Conservation (phyloP, 2,797 vertebrate genomes). For the Otolemur crassicaudatus region DNA sequence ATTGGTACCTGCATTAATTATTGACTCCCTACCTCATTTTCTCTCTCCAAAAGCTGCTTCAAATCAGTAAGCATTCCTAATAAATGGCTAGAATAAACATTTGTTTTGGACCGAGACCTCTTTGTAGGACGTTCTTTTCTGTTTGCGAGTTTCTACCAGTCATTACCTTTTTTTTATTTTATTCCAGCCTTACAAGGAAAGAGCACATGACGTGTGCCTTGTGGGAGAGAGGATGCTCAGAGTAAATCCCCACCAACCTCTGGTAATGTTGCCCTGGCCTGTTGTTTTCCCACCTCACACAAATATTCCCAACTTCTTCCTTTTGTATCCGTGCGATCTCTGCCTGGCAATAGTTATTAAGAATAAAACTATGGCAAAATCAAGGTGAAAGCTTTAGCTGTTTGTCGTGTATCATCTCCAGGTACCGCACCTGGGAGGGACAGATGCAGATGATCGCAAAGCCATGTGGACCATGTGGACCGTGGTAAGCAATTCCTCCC, state of each 20-base stretch:
- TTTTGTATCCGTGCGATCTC: not conserved
- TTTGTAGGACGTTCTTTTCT: conserved; percentile 34
- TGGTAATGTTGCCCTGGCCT: too few relatives aligned
- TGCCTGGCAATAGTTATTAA: not conserved
- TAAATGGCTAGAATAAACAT: conserved; percentile 51
- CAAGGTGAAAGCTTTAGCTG: not conserved
- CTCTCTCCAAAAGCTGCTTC: not conserved
- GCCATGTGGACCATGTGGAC: too few relatives aligned
- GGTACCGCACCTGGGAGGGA: not conserved
- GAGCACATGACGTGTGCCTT: not conserved
- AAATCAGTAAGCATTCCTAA: not conserved
- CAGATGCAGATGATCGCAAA: not conserved
- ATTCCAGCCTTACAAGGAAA: not conserved
- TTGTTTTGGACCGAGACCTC: conserved; percentile 55
- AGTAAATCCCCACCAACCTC: not conserved
- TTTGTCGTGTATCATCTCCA: not conserved
- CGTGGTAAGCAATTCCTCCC: not conserved
- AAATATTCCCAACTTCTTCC: not conserved
- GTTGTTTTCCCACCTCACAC: not conserved
- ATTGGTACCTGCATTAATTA: not conserved
- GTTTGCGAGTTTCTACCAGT: conserved; percentile 34
- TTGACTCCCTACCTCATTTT: not conserved
- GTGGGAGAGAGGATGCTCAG: accelerated
- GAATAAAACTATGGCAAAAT: not conserved
- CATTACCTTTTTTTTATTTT: not conserved